Conservation (phyloP, 2,113 vertebrate species). For the Isurus oxyrinchus region DNA sequence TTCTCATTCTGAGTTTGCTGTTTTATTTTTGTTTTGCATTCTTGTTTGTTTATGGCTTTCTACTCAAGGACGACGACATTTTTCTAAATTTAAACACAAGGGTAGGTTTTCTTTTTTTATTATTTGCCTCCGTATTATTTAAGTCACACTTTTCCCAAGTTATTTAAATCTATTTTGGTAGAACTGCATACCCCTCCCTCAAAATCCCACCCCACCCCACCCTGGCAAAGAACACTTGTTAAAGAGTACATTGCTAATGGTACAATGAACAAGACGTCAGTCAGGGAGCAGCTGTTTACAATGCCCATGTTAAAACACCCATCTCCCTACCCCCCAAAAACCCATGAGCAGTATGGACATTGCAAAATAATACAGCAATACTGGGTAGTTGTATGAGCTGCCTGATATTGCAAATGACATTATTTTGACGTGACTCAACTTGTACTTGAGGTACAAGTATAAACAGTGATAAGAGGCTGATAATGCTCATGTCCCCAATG, state of each 20-base stretch:
- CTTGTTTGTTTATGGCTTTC: constrained; percentile 51
- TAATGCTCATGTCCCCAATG: not conserved
- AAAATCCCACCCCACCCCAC: not conserved
- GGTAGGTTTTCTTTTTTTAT: constrained; percentile 41
- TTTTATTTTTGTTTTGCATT: constrained; percentile 45
- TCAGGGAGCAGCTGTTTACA: constrained; percentile 2
- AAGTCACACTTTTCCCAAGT: constrained; percentile 30
- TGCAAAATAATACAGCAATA: not conserved
- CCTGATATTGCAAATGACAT: too few relatives aligned
- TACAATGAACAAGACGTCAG: constrained; percentile 28
- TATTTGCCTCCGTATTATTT: constrained; percentile 32
- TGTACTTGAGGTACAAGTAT: not conserved
- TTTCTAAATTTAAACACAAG: constrained; percentile 59
- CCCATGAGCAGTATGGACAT: not conserved
- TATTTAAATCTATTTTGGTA: not conserved
- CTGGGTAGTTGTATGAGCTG: not conserved
- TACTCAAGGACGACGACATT: constrained; percentile 56
- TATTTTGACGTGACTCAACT: not conserved
- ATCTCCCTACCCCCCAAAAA: not conserved
- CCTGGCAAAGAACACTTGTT: not conserved
- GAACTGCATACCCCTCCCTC: not conserved
- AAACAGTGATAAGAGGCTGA: not conserved
- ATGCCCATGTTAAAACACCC: not conserved
- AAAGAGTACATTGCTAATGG: not conserved
- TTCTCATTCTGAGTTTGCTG: constrained; percentile 40